These are phyloP conservation scores for Umimayanthus kanabou DNA, from an alignment of 92 coral and sea anemone species.

Conservation along the genomic window DNA sequence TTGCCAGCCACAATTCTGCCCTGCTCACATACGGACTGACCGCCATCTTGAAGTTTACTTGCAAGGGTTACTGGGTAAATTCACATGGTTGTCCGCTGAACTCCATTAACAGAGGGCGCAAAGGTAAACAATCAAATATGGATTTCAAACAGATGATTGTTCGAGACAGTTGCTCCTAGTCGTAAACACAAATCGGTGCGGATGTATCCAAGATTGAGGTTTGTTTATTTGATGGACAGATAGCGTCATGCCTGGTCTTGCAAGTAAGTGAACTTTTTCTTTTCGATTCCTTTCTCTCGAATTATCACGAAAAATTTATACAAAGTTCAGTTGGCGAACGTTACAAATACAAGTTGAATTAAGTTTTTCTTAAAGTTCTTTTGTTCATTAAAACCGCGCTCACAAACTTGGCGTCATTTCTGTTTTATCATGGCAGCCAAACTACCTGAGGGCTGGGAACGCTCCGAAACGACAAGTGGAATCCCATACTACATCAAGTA, in stretches of 20 bases:
- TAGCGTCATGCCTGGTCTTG: slow-evolving; percentile 72
- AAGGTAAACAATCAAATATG: slow-evolving; percentile 58
- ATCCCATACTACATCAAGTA: slow-evolving; percentile 98
- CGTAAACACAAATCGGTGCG: slow-evolving; percentile 21
- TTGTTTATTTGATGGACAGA: slow-evolving; percentile 5
- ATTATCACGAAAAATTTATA: not conserved
- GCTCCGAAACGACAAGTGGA: slow-evolving; percentile 90
- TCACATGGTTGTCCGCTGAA: slow-evolving; percentile 53
- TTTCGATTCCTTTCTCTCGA: not conserved
- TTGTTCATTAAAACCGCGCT: not conserved
- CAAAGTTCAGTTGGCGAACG: not conserved
- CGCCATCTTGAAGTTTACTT: slow-evolving; percentile 78
- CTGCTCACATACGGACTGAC: slow-evolving; percentile 88
- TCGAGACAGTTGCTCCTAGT: not conserved
- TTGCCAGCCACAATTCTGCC: slow-evolving; percentile 98
- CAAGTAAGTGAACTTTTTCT: slow-evolving; percentile 57
- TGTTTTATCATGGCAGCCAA: slow-evolving; percentile 51
- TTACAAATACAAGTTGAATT: not conserved
- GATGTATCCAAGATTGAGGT: slow-evolving; percentile 19
- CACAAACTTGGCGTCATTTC: not conserved
- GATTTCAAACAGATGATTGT: slow-evolving; percentile 48
- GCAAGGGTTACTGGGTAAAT: slow-evolving; percentile 39
- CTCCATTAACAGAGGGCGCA: slow-evolving; percentile 62
- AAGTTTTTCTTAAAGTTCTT: not conserved
- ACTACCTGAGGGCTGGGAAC: slow-evolving; percentile 94